Conservation (phyloP, 2,888 invertebrate species). For the Isoperla grammatica region DNA sequence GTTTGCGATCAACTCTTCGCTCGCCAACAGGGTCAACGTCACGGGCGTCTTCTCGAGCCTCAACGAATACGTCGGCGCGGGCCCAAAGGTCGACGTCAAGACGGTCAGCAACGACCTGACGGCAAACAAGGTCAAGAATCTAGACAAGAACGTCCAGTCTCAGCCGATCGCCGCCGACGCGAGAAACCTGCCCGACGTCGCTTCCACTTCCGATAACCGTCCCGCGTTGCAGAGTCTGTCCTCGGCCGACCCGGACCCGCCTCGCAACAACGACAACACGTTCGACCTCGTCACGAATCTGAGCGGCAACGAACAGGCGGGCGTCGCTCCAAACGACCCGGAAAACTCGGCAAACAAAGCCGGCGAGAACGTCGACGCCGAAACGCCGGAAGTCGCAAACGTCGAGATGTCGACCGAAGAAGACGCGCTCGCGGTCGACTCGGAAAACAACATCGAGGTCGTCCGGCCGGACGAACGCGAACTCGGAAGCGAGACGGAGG, state of each 20-base stretch:
- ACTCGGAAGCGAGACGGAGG: not conserved
- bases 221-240: too few relatives aligned
- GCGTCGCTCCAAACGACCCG: not conserved
- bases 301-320: not conserved
- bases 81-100: not conserved
- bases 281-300: constrained; percentile 5
- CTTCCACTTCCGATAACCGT: not conserved
- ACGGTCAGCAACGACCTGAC: not conserved
- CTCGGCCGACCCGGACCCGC: too few relatives aligned
- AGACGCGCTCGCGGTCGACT: too few relatives aligned
- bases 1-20: too few relatives aligned
- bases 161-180: not conserved
- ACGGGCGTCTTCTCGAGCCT: constrained; percentile 60
- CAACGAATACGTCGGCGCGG: constrained; percentile 55
- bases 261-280: not conserved
- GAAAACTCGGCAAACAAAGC: not conserved
- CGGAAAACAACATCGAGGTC: not conserved
- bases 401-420: too few relatives aligned
- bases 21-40: constrained; percentile 41
- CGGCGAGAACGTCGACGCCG: not conserved
- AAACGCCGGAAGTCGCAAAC: not conserved
- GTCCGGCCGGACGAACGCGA: not conserved
- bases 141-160: not conserved
- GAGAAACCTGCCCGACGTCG: constrained; percentile 5
- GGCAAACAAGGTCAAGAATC: not conserved